These are phyloP conservation scores for Ips nitidus DNA, from an alignment of 1,140 invertebrate species.

Conservation along the genomic window DNA sequence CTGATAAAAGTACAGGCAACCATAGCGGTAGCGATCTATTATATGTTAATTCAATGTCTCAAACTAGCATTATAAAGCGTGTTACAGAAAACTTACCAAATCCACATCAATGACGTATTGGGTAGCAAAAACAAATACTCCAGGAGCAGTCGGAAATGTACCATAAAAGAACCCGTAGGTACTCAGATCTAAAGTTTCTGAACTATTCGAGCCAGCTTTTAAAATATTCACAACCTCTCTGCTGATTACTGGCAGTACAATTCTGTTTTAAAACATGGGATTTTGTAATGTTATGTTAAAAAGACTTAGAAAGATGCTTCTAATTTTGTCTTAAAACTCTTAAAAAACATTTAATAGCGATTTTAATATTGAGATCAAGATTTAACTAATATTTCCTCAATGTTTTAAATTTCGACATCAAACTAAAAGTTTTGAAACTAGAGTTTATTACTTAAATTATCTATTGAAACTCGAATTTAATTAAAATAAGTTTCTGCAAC, in stretches of 20 bases:
- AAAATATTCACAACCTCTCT: constrained; percentile 81
- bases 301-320: not conserved
- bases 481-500: no score
- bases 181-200: constrained; percentile 77
- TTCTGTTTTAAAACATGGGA: constrained; percentile 54
- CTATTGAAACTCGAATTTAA: no score
- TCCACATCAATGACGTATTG: constrained; percentile 86
- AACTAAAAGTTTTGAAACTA: no score
- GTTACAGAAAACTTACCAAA: constrained; percentile 62
- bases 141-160: constrained; percentile 92
- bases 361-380: no score
- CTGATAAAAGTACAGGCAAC: constrained; percentile 92
- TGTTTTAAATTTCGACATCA: no score
- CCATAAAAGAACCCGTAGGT: constrained; percentile 96
- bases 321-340: not conserved
- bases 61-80: not conserved
- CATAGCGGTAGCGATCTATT: constrained; percentile 85
- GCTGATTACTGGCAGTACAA: constrained; percentile 84
- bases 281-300: constrained; percentile 10
- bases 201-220: constrained; percentile 65
- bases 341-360: no score
- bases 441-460: no score
- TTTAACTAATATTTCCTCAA: no score
- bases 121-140: constrained; percentile 91
- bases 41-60: not conserved